A percentile compares a stretch with the other conserved stretches of the same genome.
Evolutionary conservation across 2,113 vertebrate genomes (phyloP).

Genomic region (Collichthys lucidus): DNA sequence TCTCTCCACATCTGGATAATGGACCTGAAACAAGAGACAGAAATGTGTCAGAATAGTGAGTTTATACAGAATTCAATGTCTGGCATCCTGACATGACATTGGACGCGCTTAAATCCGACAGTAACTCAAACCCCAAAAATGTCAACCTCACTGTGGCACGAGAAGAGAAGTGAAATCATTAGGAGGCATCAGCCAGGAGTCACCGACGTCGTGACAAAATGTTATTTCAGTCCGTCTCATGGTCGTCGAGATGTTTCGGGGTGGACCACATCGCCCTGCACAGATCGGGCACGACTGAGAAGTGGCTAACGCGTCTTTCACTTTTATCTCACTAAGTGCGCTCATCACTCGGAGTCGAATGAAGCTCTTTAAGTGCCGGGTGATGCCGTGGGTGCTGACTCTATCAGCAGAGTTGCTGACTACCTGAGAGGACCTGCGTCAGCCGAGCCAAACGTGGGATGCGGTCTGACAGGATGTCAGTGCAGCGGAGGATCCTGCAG

Average conservation of each 20-base stretch:
- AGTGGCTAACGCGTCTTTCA: neutral
- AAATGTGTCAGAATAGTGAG: neutral
- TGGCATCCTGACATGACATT: neutral
- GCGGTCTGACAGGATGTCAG: slow-evolving; percentile 9
- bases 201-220: too few species aligned
- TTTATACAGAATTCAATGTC: neutral
- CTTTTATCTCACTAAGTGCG: neutral
- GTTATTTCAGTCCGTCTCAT: too few species aligned
- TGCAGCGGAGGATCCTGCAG: neutral
- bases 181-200: too few species aligned
- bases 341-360: neutral
- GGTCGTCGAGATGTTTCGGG: too few species aligned
- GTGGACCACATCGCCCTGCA: neutral
- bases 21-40: slow-evolving; percentile 85
- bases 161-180: too few species aligned
- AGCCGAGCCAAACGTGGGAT: neutral
- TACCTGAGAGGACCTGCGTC: neutral
- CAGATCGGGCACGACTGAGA: neutral
- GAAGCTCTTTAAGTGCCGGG: neutral
- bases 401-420: neutral
- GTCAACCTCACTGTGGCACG: too few species aligned
- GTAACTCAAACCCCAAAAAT: neutral
- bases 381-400: neutral
- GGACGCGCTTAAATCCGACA: neutral
- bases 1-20: slow-evolving; percentile 96